A percentile compares a stretch with the other conserved stretches of the same genome.
These are phyloP conservation scores for Selenia dentaria DNA, from an alignment of 2,888 invertebrate species.

Conservation along the genomic window DNA sequence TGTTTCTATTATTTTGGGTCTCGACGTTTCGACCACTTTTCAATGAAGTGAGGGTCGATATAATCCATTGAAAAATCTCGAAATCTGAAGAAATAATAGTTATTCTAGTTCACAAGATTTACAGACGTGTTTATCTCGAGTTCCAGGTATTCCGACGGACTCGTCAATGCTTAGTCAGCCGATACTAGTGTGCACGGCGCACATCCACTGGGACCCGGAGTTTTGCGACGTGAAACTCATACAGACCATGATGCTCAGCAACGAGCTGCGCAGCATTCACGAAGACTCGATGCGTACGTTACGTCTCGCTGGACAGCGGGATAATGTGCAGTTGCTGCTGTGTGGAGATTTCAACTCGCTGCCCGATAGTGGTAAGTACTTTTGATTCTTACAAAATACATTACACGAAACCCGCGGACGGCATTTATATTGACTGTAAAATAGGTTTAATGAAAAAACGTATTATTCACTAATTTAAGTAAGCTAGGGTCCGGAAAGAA, in stretches of 20 bases:
- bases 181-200: slow-evolving; percentile 98
- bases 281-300: slow-evolving; percentile 94
- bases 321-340: slow-evolving; percentile 95
- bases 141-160: slow-evolving; percentile 88
- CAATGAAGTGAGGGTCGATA: too few species aligned
- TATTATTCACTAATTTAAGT: too few species aligned
- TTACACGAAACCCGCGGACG: too few species aligned
- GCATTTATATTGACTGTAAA: too few species aligned
- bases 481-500: too few species aligned
- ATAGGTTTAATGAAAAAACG: too few species aligned
- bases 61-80: too few species aligned
- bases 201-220: slow-evolving; percentile 99
- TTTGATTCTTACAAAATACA: too few species aligned
- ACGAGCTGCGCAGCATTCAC: slow-evolving; percentile 94
- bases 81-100: too few species aligned
- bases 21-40: too few species aligned
- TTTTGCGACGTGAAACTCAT: slow-evolving; percentile 99
- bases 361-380: slow-evolving; percentile 96
- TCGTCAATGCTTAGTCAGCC: slow-evolving; percentile 92
- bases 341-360: slow-evolving; percentile 99
- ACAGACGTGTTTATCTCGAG: neutral
- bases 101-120: neutral
- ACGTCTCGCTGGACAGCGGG: slow-evolving; percentile 88
- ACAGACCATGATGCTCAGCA: slow-evolving; percentile 99
- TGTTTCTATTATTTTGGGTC: too few species aligned